Evolutionary conservation across 1,140 invertebrate species (phyloP), one percentile per base, ranked within the genome.

Genomic region (Rhopalosiphum padi): DNA sequence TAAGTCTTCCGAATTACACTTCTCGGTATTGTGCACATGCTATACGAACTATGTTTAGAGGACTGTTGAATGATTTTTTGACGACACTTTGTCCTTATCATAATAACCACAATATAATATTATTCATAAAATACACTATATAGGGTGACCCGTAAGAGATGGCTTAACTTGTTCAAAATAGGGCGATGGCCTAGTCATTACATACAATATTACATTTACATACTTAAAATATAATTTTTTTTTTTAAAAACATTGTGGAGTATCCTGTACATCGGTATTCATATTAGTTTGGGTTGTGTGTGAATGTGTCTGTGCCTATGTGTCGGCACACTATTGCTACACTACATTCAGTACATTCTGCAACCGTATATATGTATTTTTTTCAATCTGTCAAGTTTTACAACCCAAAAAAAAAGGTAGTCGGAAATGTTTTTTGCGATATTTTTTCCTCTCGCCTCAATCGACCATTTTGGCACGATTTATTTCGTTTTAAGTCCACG

Each of bases 391-490:
- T 87, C 85, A 87, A 87, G 85, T 87, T n/a, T 35, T 87, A 46
- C 25, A 46, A 87, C 43, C 30, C 8, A 48, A 87, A 48, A 46
- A n/a, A 86, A 86, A 85, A 86, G 85, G 85, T 87, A 48, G 25
- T 88, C n/a, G 87, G 86, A 87, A 87, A 87, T 48, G 51, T 91
- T 41, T 91, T 91, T 77, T 68, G 37, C 23, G 55, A 30, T 46
- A 30, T 91, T 82, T 91, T 85, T 43, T 41, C 23, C 37, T 43
- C 37, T 83, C 22, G n/a, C 41, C 83, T 60, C 68, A 22, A 35
- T 85, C n/a, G 77, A 51, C 82, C 22, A 35, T 93, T 93, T 93
- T 93, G 91, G 91, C 91, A 93, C 91, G 82, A 37, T 55, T 53
- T 55, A 55, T 93, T 93, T 93, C 43, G 55, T 93, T 92, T 85